Base-by-base conservation (phyloP, 2,113 vertebrate species). In the Herpetotheres cachinnans region DNA sequence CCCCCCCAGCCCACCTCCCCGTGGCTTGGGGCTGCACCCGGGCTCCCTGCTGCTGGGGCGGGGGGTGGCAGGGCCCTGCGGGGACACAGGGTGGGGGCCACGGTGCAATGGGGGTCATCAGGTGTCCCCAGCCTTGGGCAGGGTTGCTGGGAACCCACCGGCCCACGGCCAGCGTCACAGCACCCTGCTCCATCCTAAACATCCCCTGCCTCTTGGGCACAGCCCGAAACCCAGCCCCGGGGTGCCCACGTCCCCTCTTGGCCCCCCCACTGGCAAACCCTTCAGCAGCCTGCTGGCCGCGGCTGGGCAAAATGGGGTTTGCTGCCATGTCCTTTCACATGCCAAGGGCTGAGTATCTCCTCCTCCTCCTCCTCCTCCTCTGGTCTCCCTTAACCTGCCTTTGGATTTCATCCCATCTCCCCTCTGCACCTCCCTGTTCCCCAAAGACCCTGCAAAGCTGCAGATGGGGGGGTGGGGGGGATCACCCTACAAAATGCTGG, bases 101-200 rank as follows among this genome's bases (percentile, higher is more conserved):
- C 0, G 0, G 59, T 0, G 11, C 30, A 9, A 0, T 0, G 7
- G 62, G 58, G 56, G 13, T 15, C 74, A 27, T 4, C 11, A 3
- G 65, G 34, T 32, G 38, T n/a, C 44, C 62, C 79, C 76, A 72
- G n/a, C 6, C 47, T 8, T 21, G 26, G 81, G 67, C 14, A 16
- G 34, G 7, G 40, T 34, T 77, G 44, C 62, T 3, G 46, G 76
- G 34, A 62, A 3, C 38, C 47, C 66, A 7, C 29, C 3, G 2
- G 17, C 14, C 49, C 50, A 0, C 0, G 7, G 44, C 13, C 56
- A 11, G 19, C 30, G 58, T 3, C 74, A n/a, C 73, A 58, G 49
- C 42, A 16, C 20, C 34, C 26, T 10, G 47, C 44, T 46, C 44
- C 44, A 46, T 46, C 44, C 44, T 46, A 18, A 46, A 46, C 44